phyloP scores from a whole-genome alignment of 2,888 invertebrate genomes.

The Octodonta nipae region DNA sequence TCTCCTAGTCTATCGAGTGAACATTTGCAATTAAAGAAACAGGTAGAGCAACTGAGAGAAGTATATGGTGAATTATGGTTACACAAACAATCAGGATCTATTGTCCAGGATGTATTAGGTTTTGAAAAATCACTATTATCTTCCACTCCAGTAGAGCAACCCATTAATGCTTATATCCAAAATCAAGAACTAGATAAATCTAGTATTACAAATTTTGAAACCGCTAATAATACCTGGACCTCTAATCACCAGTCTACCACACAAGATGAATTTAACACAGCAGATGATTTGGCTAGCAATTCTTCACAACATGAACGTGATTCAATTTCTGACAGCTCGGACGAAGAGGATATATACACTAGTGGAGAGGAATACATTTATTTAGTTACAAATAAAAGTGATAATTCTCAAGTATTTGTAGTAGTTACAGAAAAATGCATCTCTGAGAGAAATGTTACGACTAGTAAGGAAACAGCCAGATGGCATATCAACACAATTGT shows the following conservation, averaged over 20 bases:
- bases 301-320: constrained; percentile 5
- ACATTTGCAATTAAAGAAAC: constrained; percentile 18
- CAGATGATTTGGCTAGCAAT: constrained; percentile 9
- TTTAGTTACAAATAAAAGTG: constrained; percentile 26
- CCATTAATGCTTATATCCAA: constrained; percentile 6
- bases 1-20: constrained; percentile 19
- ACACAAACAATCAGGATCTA: constrained; percentile 30
- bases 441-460: constrained; percentile 29
- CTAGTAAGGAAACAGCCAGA: constrained; percentile 25
- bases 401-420: constrained; percentile 29
- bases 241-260: constrained; percentile 1
- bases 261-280: constrained; percentile 6
- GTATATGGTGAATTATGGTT: constrained; percentile 51
- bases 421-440: constrained; percentile 30
- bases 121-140: constrained; percentile 27
- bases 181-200: no score
- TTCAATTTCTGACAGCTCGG: constrained; percentile 15
- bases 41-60: constrained; percentile 41
- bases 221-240: constrained; percentile 1
- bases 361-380: constrained; percentile 31
- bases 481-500: constrained; percentile 42
- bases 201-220: constrained; percentile 6
- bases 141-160: constrained; percentile 14
- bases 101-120: constrained; percentile 44
- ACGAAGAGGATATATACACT: constrained; percentile 25